A percentile compares a stretch with the other conserved stretches of the same genome.
Conservation (phyloP, 2,888 invertebrate species). For the Eudemis profundana region DNA sequence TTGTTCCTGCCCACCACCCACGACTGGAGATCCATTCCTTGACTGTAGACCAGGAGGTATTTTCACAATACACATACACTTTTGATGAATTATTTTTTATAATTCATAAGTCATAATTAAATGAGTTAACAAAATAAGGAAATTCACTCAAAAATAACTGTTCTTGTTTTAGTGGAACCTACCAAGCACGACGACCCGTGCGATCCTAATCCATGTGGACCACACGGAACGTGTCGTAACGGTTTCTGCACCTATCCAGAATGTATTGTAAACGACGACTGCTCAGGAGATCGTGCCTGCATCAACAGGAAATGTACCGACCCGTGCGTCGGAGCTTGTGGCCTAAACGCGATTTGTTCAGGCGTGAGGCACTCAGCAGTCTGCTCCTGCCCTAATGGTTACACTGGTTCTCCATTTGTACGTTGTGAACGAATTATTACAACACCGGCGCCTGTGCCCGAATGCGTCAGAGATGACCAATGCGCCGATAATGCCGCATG, state of each 20-base stretch:
- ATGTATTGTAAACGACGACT: conserved; percentile 94
- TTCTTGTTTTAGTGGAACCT: conserved; percentile 62
- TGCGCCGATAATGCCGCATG: conserved; percentile 94
- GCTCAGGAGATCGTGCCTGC: conserved; percentile 92
- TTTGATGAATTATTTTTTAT: no score
- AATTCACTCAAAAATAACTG: conserved; percentile 27
- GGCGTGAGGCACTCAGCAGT: conserved; percentile 89
- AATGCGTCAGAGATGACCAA: conserved; percentile 91
- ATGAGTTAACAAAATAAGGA: no score
- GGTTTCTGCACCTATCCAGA: conserved; percentile 91
- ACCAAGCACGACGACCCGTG: conserved; percentile 85
- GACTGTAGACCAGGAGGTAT: conserved; percentile 83
- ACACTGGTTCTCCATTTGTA: conserved; percentile 91
- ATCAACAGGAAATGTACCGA: conserved; percentile 93
- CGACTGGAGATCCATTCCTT: conserved; percentile 93
- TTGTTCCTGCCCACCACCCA: conserved; percentile 90
- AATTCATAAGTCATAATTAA: no score
- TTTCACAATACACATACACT: no score
- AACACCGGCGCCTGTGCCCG: conserved; percentile 86
- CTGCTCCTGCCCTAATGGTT: conserved; percentile 92
- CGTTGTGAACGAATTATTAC: conserved; percentile 85
- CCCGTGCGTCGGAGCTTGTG: conserved; percentile 93
- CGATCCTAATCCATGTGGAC: conserved; percentile 89
- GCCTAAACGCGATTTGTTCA: conserved; percentile 93
- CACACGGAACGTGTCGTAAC: conserved; percentile 88